phyloP scores from a whole-genome alignment of 1,140 invertebrate genomes.

The Anastatus disparis region DNA sequence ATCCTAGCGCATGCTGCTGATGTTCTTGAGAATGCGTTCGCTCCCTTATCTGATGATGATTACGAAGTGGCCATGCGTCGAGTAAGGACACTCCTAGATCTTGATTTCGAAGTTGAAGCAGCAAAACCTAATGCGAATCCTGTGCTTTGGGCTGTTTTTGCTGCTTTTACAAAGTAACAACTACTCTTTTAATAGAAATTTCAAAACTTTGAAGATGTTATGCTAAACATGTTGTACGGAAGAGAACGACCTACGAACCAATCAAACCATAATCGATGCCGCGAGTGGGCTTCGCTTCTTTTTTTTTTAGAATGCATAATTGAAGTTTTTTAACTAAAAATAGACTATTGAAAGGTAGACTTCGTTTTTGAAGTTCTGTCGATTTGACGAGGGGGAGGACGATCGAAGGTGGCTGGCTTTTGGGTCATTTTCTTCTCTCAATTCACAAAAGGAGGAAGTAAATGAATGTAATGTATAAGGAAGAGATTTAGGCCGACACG shows the following conservation, averaged over 20 bases:
- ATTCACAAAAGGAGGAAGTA: background rate
- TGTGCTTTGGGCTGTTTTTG: constrained; percentile 98
- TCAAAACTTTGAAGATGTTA: too few relatives aligned
- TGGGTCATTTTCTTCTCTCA: constrained; percentile 1
- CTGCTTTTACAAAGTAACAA: constrained; percentile 95
- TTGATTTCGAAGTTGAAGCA: constrained; percentile 95
- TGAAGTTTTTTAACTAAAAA: constrained; percentile 31
- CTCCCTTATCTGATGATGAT: constrained; percentile 96
- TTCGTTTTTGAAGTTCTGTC: constrained; percentile 35
- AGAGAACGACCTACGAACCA: constrained; percentile 11
- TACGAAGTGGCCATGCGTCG: constrained; percentile 98
- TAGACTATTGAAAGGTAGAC: constrained; percentile 21
- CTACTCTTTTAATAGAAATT: constrained; percentile 22
- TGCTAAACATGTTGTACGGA: too few relatives aligned
- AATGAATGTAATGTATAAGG: background rate
- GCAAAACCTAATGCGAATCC: constrained; percentile 89
- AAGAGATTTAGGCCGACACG: constrained; percentile 8
- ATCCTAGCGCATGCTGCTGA: constrained; percentile 97
- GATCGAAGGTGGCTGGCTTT: constrained; percentile 4
- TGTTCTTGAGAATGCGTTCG: constrained; percentile 99
- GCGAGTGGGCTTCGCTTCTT: background rate
- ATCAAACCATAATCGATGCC: background rate
- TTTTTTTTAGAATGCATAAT: background rate
- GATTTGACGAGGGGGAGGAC: background rate
- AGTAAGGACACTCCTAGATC: constrained; percentile 92